Conservation (phyloP, 2,888 invertebrate genomes). For the Taphrorychus bicolor region DNA sequence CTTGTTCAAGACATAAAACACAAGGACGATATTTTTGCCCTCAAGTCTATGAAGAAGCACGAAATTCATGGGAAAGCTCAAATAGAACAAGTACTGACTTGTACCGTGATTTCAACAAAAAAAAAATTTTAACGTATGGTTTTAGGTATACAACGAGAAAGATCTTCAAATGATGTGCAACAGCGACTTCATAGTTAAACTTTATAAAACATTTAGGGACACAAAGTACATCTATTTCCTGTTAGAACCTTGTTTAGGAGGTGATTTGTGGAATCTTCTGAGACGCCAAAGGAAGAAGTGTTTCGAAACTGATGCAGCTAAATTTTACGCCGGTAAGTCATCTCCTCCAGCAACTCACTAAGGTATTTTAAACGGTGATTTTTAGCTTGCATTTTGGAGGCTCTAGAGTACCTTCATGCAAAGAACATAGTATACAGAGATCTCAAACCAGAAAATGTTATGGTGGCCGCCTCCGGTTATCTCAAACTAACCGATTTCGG, state of each 20-base stretch:
- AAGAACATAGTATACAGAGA: slow-evolving; percentile 84
- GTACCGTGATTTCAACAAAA: neutral
- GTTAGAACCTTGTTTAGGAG: slow-evolving; percentile 92
- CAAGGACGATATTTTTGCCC: slow-evolving; percentile 72
- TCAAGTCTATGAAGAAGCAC: slow-evolving; percentile 88
- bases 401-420: slow-evolving; percentile 83
- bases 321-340: slow-evolving; percentile 32
- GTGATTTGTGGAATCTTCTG: slow-evolving; percentile 91
- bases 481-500: slow-evolving; percentile 94
- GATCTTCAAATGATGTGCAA: slow-evolving; percentile 62
- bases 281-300: slow-evolving; percentile 72
- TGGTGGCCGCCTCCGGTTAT: slow-evolving; percentile 83
- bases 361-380: neutral
- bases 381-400: slow-evolving; percentile 85
- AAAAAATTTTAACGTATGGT: neutral
- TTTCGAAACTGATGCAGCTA: slow-evolving; percentile 76
- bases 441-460: slow-evolving; percentile 91
- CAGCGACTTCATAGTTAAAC: slow-evolving; percentile 63
- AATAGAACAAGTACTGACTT: slow-evolving; percentile 50
- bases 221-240: slow-evolving; percentile 90
- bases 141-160: slow-evolving; percentile 71
- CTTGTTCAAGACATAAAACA: slow-evolving; percentile 62
- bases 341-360: neutral
- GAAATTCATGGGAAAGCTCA: slow-evolving; percentile 70
- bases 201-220: slow-evolving; percentile 89